A percentile compares a stretch with the other conserved stretches of the same genome.
phyloP scores from a whole-genome alignment of 2,888 invertebrate genomes.

The Eucera pruinosa region DNA sequence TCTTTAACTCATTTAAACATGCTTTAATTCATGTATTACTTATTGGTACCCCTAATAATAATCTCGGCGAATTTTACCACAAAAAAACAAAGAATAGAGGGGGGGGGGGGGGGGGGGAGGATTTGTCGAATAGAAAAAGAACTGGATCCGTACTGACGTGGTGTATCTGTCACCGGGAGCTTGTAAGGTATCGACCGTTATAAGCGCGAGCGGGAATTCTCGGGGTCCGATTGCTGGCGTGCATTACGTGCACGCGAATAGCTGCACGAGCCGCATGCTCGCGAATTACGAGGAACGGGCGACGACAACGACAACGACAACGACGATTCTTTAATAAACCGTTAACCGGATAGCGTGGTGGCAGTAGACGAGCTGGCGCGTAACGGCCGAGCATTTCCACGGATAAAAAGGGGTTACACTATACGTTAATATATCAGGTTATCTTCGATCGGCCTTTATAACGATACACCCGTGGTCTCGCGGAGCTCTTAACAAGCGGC shows the following conservation, averaged over 20 bases:
- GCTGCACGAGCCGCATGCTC: conserved; percentile 29
- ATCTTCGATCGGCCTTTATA: conserved; percentile 71
- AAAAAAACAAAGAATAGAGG: no score
- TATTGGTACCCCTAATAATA: no score
- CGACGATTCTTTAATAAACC: conserved; percentile 62
- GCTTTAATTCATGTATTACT: no score
- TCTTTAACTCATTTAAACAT: no score
- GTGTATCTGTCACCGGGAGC: conserved; percentile 48
- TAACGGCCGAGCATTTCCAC: conserved; percentile 62
- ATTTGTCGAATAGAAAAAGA: not conserved
- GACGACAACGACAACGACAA: conserved; percentile 41
- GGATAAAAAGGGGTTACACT: conserved; percentile 68
- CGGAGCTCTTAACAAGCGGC: conserved; percentile 65
- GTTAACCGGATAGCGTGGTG: conserved; percentile 57
- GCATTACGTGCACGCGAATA: conserved; percentile 42
- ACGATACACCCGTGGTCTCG: conserved; percentile 62
- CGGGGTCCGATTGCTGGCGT: conserved; percentile 18
- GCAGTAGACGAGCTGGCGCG: conserved; percentile 27
- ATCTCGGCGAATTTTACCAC: not conserved
- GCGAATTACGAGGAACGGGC: conserved; percentile 55
- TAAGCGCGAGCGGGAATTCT: conserved; percentile 49
- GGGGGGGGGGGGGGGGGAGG: no score
- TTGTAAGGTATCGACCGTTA: conserved; percentile 49
- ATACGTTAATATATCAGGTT: conserved; percentile 72
- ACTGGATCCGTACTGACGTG: conserved; percentile 29